Evolutionary conservation across 2,797 vertebrate species (phyloP).

Genomic region (Acanthopagrus latus): DNA sequence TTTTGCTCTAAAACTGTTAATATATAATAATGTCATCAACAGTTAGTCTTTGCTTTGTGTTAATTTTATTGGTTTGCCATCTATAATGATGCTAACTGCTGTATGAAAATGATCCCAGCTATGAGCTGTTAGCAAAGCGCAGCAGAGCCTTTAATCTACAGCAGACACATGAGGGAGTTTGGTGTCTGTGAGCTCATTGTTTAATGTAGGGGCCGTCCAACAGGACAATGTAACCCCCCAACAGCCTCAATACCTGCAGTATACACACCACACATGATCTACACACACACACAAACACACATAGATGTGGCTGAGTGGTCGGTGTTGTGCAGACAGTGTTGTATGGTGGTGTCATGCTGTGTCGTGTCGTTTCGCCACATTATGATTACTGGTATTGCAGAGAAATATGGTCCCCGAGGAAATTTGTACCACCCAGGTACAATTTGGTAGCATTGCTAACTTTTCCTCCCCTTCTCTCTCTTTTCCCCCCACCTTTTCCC

Average conservation of each 20-base stretch:
- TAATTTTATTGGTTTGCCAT: background rate
- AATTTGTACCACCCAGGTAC: constrained; percentile 48
- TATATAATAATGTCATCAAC: background rate
- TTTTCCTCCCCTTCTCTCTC: background rate
- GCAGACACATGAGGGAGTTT: constrained; percentile 21
- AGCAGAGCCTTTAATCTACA: constrained; percentile 33
- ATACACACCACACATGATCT: constrained; percentile 1
- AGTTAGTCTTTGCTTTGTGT: background rate
- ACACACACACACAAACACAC: constrained; percentile 35
- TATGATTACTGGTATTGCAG: constrained; percentile 72
- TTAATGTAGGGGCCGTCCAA: background rate
- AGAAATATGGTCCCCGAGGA: constrained; percentile 68
- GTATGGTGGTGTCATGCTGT: constrained; percentile 79
- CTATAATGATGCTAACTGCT: background rate
- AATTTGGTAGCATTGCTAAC: constrained; percentile 63
- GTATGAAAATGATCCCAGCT: background rate
- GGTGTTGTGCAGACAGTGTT: constrained; percentile 74
- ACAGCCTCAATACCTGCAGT: constrained; percentile 23
- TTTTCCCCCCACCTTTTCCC: background rate
- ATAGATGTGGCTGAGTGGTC: constrained; percentile 76
- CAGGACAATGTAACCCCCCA: background rate
- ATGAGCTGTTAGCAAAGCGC: constrained; percentile 14
- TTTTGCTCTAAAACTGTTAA: background rate
- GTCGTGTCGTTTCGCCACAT: constrained; percentile 73
- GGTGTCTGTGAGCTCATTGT: constrained; percentile 50